Conservation (phyloP, 2,113 vertebrate genomes). For the Cyprinodon brontotheroides region DNA sequence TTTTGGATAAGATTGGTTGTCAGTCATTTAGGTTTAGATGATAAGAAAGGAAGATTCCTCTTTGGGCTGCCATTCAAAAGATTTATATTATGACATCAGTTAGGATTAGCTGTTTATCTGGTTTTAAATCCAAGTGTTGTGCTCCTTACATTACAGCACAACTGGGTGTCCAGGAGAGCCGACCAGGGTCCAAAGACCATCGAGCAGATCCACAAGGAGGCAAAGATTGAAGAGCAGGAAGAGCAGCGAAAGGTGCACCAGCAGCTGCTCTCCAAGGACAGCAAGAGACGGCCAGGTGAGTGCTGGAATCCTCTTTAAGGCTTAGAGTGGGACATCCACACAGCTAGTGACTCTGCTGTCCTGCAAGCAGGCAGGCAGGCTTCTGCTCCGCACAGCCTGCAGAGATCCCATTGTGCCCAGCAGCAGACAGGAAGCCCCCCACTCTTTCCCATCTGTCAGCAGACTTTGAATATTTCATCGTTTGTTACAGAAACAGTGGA, state of each 20-base stretch:
- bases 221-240: constrained; percentile 97
- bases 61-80: not conserved
- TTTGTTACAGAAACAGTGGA: not conserved
- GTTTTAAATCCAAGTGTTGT: not conserved
- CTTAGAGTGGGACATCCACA: constrained; percentile 55
- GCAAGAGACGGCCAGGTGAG: constrained; percentile 92
- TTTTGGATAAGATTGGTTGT: too few relatives aligned
- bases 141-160: constrained; percentile 79
- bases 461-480: constrained; percentile 25
- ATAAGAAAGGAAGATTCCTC: too few relatives aligned
- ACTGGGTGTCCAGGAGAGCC: constrained; percentile 94
- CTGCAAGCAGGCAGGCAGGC: constrained; percentile 31
- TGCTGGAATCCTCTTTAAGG: constrained; percentile 73
- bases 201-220: constrained; percentile 98
- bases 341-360: constrained; percentile 45
- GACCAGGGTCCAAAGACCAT: constrained; percentile 98
- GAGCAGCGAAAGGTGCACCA: constrained; percentile 96
- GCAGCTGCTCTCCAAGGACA: constrained; percentile 93
- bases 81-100: not conserved
- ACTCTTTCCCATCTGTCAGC: constrained; percentile 29
- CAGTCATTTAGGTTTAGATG: too few relatives aligned
- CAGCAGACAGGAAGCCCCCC: constrained; percentile 44
- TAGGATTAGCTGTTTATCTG: not conserved
- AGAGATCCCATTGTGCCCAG: constrained; percentile 54
- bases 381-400: constrained; percentile 51